phyloP scores from a whole-genome alignment of 2,888 invertebrate species.

The Pseudoips prasinana region DNA sequence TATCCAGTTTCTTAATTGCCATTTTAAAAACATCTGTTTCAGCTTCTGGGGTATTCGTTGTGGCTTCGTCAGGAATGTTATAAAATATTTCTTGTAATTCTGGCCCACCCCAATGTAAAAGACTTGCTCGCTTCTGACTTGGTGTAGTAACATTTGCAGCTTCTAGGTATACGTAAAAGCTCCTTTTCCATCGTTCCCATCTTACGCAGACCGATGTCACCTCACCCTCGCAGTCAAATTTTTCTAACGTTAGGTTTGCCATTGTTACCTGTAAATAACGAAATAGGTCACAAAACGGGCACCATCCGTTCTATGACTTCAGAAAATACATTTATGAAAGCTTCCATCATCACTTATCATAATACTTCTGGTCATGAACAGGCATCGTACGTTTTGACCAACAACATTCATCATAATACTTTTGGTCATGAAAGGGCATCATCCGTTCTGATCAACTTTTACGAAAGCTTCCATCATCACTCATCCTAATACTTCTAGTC shows the following conservation, averaged over 20 bases:
- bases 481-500: no score
- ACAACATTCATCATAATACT: no score
- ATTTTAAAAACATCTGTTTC: constrained; percentile 1
- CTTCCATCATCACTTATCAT: no score
- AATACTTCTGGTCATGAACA: no score
- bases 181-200: constrained; percentile 9
- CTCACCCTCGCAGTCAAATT: constrained; percentile 9
- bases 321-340: no score
- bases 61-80: background rate
- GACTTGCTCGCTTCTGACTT: constrained; percentile 1
- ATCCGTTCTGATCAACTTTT: no score
- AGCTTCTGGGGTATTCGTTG: background rate
- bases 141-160: background rate
- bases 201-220: constrained; percentile 1
- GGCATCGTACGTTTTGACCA: no score
- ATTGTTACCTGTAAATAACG: background rate
- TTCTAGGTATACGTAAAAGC: constrained; percentile 5
- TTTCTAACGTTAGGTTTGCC: constrained; percentile 3
- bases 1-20: constrained; percentile 2
- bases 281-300: no score
- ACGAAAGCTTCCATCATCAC: no score
- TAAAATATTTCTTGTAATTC: constrained; percentile 8
- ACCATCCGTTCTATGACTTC: no score
- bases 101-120: constrained; percentile 3
- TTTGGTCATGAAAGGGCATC: no score